Base-by-base conservation (phyloP, 2,888 invertebrate genomes). In the Rhagonycha fulva region DNA sequence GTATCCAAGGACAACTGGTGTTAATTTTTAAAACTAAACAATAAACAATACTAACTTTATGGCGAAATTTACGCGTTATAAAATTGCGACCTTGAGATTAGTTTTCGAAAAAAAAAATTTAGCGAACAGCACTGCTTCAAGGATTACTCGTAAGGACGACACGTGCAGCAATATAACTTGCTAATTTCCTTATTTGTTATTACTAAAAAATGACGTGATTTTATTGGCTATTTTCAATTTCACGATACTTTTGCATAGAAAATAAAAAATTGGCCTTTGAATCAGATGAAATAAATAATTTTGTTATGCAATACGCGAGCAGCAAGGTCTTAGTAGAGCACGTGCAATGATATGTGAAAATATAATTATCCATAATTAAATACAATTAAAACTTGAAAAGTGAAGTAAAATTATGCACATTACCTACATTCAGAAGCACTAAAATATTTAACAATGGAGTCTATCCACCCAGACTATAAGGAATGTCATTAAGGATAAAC, bases 241-340 rank as follows among this genome's bases (percentile, higher is more conserved):
- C 9, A 66, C 7, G 26, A 66, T 26, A 66, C 5, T 66, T 23
- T 47, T 66, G 19, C 24, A 26, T n/a, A 66, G 11, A 19, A 66
- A 66, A 66, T 24, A 66, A 26, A 66, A 66, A 66, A 66, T 14
- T 24, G 63, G 63, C 26, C 63, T 66, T 66, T 66, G 63, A n/a
- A 66, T 24, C 24, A 24, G 63, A 23, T 66, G 63, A 66, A 66
- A 66, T 66, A 66, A 66, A 66, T 66, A 62, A 62, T 66, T 66
- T n/a, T 12, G 63, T 66, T 66, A 66, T 66, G 63, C 19, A 66
- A 66, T 66, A 19, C 12, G 11, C 63, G 26, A 66, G 9, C 63
- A 66, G 4, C 63, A 66, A 66, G 63, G 63, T 66, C 63, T 26
- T 66, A n/a, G 10, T 12, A n/a, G n/a, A 24, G 26, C 63, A 66